A percentile compares a stretch with the other conserved stretches of the same genome.
phyloP scores from a whole-genome alignment of 2,888 invertebrate species.

The Cosmopolites sordidus region DNA sequence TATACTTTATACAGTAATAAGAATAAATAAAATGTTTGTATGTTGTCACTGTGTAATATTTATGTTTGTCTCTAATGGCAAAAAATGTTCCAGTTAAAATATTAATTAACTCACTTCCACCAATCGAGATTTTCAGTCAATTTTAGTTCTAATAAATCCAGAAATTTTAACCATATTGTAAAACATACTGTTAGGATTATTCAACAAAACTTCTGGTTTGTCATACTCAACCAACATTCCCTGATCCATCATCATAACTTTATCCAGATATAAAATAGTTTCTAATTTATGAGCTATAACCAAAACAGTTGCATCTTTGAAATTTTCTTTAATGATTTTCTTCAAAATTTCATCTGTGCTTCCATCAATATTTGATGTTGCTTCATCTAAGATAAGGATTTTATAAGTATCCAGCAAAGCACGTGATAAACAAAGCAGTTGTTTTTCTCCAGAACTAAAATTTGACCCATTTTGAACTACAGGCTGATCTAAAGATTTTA shows the following conservation, averaged over 20 bases:
- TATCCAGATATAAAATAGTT: constrained; percentile 81
- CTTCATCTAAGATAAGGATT: constrained; percentile 58
- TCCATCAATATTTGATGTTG: constrained; percentile 78
- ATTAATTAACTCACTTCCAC: too few relatives aligned
- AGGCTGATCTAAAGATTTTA: constrained; percentile 53
- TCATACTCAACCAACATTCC: constrained; percentile 73
- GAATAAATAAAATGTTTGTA: too few relatives aligned
- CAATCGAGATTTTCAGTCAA: too few relatives aligned
- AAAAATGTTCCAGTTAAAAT: too few relatives aligned
- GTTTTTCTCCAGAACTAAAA: constrained; percentile 54
- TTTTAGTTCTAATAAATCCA: too few relatives aligned
- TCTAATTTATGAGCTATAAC: constrained; percentile 81
- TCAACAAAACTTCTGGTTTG: constrained; percentile 64
- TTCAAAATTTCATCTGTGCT: constrained; percentile 76
- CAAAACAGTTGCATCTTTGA: constrained; percentile 71
- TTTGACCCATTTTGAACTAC: constrained; percentile 36
- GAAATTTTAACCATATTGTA: constrained; percentile 55
- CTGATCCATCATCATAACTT: constrained; percentile 74
- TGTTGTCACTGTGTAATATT: too few relatives aligned
- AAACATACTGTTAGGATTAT: constrained; percentile 58
- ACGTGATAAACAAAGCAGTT: constrained; percentile 65
- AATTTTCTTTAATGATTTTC: constrained; percentile 67
- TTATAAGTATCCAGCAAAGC: constrained; percentile 48
- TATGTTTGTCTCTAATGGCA: too few relatives aligned
- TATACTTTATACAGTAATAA: too few relatives aligned